Evolutionary conservation across 2,888 invertebrate species (phyloP), one percentile per base, ranked within the genome.

Genomic region (Pelosia muscerda): DNA sequence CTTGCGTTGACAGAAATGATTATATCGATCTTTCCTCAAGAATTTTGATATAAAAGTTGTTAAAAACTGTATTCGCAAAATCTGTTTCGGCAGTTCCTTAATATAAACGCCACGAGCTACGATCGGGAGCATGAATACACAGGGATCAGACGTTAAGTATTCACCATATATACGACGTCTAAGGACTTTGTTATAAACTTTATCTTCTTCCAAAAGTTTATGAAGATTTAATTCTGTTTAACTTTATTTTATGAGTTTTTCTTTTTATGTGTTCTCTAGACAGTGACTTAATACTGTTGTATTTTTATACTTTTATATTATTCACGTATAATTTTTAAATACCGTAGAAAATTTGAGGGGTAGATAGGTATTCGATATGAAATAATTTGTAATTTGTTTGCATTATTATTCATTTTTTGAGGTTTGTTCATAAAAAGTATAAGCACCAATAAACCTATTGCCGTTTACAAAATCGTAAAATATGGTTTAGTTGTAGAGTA

Each of bases 81-180:
- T 58, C 42, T 25, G 25, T 22, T 15, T 23, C 13, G 53, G 34
- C 53, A 60, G 34, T 54, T 42, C 58, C 19, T 15, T 54, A 59
- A 61, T 71, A 68, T 74, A 54, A 71, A 68, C 49, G 56, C 69
- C 69, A 77, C 71, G 65, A 66, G 66, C 72, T 55, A 19, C 56
- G 66, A 69, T 77, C 74, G 31, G 74, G 71, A 71, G 77, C 80
- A 58, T 25, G 22, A 28, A 73, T 66, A 63, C 54, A 76, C 65
- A 66, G 62, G 42, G 65, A 62, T 62, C 65, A 67, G 56, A 66
- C 58, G 53, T 31, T 63, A 53, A 60, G 23, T 66, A 53, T 65
- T 8, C 59, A 55, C 26, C 31, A 67, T 57, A 42, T 68, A 49
- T 34, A 62, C 59, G 42, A 55, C 42, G 42, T 22, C 55, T 65